Percentiles rank a stretch among this genome's conserved stretches.
These are phyloP conservation scores for Tyrophagus putrescentiae DNA, from an alignment of 1,140 invertebrate genomes.

Conservation along the genomic window DNA sequence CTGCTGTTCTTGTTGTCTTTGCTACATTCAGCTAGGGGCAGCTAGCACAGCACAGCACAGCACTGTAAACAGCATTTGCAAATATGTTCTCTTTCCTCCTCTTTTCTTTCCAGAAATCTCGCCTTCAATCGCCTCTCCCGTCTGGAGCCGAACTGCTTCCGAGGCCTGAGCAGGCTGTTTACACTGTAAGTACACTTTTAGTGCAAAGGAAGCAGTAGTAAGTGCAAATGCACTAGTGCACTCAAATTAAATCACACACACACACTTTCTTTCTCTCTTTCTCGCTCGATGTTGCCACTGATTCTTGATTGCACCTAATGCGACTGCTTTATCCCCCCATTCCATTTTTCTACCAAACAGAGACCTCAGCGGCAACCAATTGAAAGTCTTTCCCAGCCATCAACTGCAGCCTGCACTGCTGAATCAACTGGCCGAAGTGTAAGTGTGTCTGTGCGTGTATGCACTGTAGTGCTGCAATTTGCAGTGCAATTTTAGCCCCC, in stretches of 20 bases:
- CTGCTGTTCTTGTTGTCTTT: no score
- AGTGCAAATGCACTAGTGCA: neutral
- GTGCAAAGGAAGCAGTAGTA: neutral
- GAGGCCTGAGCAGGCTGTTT: neutral
- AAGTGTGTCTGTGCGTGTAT: neutral
- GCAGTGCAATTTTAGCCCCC: no score
- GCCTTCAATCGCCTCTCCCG: neutral
- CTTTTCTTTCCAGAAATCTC: neutral
- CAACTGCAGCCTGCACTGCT: neutral
- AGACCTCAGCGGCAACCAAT: conserved; percentile 5
- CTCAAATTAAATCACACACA: neutral
- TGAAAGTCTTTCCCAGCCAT: conserved; percentile 7
- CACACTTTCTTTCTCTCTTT: neutral
- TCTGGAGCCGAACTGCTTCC: neutral
- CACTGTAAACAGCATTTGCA: no score
- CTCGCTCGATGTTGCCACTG: no score
- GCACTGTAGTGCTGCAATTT: no score
- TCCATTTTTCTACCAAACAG: no score
- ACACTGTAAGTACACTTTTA: conserved; percentile 5
- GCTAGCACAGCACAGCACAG: no score
- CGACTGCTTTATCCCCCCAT: no score
- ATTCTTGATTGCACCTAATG: no score
- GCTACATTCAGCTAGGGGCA: no score
- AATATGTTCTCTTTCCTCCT: neutral
- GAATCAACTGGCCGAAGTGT: neutral